Base-by-base conservation (phyloP, 2,888 invertebrate genomes). In the Heterodera filipjevi region DNA sequence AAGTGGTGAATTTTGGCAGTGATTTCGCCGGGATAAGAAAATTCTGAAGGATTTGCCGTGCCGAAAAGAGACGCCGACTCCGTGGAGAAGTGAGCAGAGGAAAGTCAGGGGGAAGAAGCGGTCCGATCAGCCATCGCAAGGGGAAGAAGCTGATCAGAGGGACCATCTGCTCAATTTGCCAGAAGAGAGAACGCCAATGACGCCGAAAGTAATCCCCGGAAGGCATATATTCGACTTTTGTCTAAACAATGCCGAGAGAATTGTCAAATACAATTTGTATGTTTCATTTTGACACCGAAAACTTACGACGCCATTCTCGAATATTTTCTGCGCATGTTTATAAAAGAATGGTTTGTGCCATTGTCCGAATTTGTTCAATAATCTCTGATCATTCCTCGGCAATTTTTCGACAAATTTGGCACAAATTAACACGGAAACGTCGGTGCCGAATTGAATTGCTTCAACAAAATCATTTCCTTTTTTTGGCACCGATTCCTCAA, bases 271-370 rank as follows among this genome's bases (percentile, higher is more conserved):
- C n/a, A 19, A 53, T 19, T 22, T 19, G 6, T 12, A n/a, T 6
- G 22, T 19, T 53, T 53, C 53, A 53, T n/a, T n/a, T n/a, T n/a
- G n/a, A n/a, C n/a, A 70, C 70, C 64, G 22, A n/a, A 35, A 32
- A 49, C 64, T 66, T 27, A 84, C 86, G 66, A 80, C 72, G 30
- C 81, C 80, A 2, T 35, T 64, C 22, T 76, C 72, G 12, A 82
- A 80, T 19, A 88, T 92, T 0, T 89, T 90, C 86, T 93, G 91
- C 0, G 94, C 94, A 89, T 94, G 94, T 79, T 92, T 92, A 91
- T 93, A 94, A 91, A 94, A 95, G 94, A 94, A 94, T 12, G 94
- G 93, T 82, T 94, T 93, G 89, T 93, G 92, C 93, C 93, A 94
- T 77, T 91, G 90, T 1, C 94, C 94, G 82, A 94, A 93, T 0